Base-by-base conservation (phyloP, 2,888 invertebrate genomes). In the Tribolium freemani region DNA sequence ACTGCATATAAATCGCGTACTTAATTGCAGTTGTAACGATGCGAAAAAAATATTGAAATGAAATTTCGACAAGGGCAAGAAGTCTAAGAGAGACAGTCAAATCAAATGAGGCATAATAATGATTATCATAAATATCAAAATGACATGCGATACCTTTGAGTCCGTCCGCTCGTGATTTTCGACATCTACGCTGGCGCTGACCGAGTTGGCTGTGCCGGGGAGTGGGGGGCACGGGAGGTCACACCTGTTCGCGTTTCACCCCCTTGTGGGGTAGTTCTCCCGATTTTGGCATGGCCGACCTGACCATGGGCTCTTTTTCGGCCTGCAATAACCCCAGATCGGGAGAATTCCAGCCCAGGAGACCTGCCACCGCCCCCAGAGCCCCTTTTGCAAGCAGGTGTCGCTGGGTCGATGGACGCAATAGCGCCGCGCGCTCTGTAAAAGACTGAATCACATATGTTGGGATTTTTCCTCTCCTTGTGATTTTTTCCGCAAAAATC, bases 341-440 rank as follows among this genome's bases (percentile, higher is more conserved):
- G 69, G 73, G 54, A 50, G 38, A 72, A 70, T 73, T 75, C 66
- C 61, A 38, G 72, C 30, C 74, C 80, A 87, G 72, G 84, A 72
- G 70, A 87, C 87, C 81, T 88, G 88, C 54, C 90, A 90, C 84
- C 90, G 90, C 86, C 90, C 90, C 84, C 90, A 91, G 74, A 90
- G 90, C 83, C 90, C 90, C 51, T 86, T 91, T 77, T 90, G 89
- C 50, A 89, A 90, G 87, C 90, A 90, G 72, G 89, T 90, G 73
- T 71, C 63, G 57, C 60, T 68, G 76, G 8, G 85, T 85, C 44
- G 80, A 83, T 60, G 78, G 83, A 1, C 73, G 83, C 75, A 86
- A 87, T 50, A 88, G 81, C 73, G 72, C 74, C 71, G 72, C 64
- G 73, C 69, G 76, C 76, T 75, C 80, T 82, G 81, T 77, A 81